Evolutionary conservation across 2,797 vertebrate species (phyloP).

Genomic region (Amazona ochrocephala): DNA sequence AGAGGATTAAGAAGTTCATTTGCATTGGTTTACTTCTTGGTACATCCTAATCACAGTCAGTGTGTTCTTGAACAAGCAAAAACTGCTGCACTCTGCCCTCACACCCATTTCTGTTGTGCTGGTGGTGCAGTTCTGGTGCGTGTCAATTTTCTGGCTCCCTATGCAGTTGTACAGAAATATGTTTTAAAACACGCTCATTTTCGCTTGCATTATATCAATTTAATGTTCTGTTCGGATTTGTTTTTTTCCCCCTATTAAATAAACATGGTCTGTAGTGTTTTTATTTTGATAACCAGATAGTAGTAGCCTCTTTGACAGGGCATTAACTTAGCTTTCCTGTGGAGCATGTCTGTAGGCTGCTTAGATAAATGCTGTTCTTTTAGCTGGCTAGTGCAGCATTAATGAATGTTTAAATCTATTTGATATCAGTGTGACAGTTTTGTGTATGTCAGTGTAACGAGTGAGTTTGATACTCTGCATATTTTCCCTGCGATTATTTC

Average conservation of each 20-base stretch:
- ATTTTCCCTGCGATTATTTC: conserved; percentile 15
- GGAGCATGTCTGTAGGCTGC: neutral
- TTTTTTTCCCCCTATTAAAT: neutral
- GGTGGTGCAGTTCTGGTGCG: neutral
- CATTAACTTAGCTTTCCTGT: conserved; percentile 5
- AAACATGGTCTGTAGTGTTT: neutral
- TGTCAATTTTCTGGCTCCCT: neutral
- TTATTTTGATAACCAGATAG: neutral
- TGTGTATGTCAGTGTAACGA: neutral
- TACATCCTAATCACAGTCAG: rapidly evolving
- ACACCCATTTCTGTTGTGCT: neutral
- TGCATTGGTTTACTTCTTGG: neutral
- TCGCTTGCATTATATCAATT: neutral
- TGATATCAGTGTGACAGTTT: neutral
- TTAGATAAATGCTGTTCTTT: neutral
- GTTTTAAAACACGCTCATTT: neutral
- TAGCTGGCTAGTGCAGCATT: neutral
- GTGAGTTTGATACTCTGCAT: neutral
- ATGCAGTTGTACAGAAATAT: neutral
- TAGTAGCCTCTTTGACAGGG: neutral
- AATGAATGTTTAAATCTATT: neutral
- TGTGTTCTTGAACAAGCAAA: neutral
- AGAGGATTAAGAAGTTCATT: neutral
- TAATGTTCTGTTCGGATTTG: neutral
- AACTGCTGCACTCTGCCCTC: neutral